A percentile compares a stretch with the other conserved stretches of the same genome.
These are phyloP conservation scores for Opisthocomus hoazin DNA, from an alignment of 2,113 vertebrate genomes.

Conservation along the genomic window DNA sequence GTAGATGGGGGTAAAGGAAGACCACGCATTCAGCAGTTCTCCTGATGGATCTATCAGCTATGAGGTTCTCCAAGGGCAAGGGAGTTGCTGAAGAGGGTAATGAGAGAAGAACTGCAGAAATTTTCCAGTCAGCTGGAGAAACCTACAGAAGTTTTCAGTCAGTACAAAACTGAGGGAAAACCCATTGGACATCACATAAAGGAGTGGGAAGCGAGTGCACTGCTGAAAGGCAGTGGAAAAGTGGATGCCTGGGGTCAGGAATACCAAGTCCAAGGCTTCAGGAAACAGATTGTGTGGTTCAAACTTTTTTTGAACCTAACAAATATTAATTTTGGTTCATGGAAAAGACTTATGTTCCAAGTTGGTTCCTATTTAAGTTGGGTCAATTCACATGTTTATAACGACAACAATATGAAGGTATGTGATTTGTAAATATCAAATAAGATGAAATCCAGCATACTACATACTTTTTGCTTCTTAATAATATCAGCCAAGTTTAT, in stretches of 20 bases:
- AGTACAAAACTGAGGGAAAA: neutral
- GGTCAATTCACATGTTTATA: neutral
- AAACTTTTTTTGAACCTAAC: neutral
- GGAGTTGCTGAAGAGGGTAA: neutral
- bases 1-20: neutral
- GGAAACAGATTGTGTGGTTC: constrained; percentile 1
- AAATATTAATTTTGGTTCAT: constrained; percentile 34
- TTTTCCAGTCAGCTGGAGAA: neutral
- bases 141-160: neutral
- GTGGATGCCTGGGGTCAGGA: neutral
- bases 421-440: constrained; percentile 12
- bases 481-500: neutral
- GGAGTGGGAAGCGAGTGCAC: neutral
- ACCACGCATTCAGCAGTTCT: neutral
- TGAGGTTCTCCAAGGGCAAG: neutral
- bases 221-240: neutral
- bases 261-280: neutral
- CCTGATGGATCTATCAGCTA: neutral
- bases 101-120: neutral
- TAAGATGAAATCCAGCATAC: neutral
- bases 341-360: neutral
- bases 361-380: neutral
- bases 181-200: neutral
- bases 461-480: neutral
- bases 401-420: neutral